Conservation (phyloP, 2,888 invertebrate species). For the Ophion ventricosus region DNA sequence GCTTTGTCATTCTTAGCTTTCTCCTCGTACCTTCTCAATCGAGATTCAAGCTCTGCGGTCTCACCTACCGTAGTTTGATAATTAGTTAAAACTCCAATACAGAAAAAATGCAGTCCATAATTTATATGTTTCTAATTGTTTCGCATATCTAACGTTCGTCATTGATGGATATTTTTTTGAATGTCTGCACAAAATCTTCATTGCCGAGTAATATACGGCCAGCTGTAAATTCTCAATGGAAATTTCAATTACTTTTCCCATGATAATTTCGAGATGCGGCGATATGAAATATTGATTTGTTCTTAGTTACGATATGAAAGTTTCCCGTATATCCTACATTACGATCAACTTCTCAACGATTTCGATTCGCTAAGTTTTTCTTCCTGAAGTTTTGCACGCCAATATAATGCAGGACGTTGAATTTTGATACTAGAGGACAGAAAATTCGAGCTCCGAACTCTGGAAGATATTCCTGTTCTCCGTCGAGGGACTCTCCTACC, state of each 20-base stretch:
- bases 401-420: constrained; percentile 23
- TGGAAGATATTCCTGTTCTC: constrained; percentile 52
- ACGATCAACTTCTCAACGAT: constrained; percentile 25
- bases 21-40: no score
- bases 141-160: no score
- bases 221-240: neutral
- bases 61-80: no score
- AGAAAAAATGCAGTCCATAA: no score
- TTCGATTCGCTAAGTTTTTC: neutral
- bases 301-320: neutral
- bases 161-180: no score
- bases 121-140: no score
- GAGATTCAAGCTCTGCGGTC: no score
- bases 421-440: constrained; percentile 24
- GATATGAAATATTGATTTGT: neutral
- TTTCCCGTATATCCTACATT: neutral
- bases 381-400: constrained; percentile 12
- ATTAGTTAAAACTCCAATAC: no score
- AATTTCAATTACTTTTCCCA: neutral
- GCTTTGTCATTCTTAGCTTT: no score
- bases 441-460: constrained; percentile 33
- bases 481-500: constrained; percentile 60
- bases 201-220: no score
- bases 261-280: neutral
- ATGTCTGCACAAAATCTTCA: no score